Base-by-base conservation (phyloP, 2,797 vertebrate genomes). In the Miichthys miiuy region DNA sequence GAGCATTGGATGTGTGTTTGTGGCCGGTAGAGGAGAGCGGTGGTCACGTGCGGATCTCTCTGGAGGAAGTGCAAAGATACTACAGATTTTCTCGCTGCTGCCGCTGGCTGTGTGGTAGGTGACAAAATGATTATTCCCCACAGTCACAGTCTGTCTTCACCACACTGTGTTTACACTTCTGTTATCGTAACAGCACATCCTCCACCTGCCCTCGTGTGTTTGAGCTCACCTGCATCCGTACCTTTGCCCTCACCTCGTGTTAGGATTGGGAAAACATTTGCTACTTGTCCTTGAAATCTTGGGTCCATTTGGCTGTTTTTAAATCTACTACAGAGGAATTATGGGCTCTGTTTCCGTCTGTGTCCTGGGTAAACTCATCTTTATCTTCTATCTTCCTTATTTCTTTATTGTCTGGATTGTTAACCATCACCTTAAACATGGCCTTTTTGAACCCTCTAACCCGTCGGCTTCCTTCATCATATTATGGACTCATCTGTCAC, bases 11-110 rank as follows among this genome's bases (percentile, higher is more conserved):
- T 61, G 89, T 91, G 75, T 67, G 75, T 80, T 79, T 91, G 77
- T 56, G 81, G 58, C 91, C 94, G 0, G 61, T 89, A 18, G 85
- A 88, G 64, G 66, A 86, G 42, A 82, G 72, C 23, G 80, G 90
- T 6, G 82, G 52, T 79, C 89, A 77, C 14, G 86, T 95, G n/a
- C 89, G 89, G 72, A 95, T 96, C 81, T 81, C 92, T 82, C 81
- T 96, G 79, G 90, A 95, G 65, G 96, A 96, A 82, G 93, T 94
- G 82, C 79, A 95, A 86, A 91, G 87, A 72, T 96, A 95, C 88
- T 93, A 93, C 90, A 93, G 86, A 44, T 93, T 96, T 76, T 91
- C 87, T 5, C 83, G 93, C 77, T 86, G 88, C 81, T 96, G 94
- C 82, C 83, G 89, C 64, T 93, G 93, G 92, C 87, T 96, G 75